phyloP scores from a whole-genome alignment of 2,888 invertebrate genomes.

The Apomyelois bistriatella region DNA sequence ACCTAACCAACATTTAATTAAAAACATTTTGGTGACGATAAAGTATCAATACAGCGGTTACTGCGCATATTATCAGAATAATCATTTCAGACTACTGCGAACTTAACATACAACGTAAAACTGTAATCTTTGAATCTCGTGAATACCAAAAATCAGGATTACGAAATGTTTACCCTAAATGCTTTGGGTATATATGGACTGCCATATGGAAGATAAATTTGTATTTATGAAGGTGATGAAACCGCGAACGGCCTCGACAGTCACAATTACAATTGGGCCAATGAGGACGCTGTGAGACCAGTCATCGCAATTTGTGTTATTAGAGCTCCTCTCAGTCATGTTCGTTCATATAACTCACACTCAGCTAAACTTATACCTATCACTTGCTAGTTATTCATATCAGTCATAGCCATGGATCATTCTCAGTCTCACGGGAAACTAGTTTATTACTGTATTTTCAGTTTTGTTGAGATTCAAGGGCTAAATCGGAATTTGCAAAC shows the following conservation, averaged over 20 bases:
- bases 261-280: constrained; percentile 66
- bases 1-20: constrained; percentile 11
- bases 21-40: background rate
- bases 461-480: too few species aligned
- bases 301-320: constrained; percentile 69
- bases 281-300: constrained; percentile 51
- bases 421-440: too few species aligned
- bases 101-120: background rate
- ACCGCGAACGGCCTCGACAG: constrained; percentile 61
- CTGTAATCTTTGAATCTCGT: constrained; percentile 6
- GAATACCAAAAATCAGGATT: background rate
- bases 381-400: too few species aligned
- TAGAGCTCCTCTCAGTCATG: constrained; percentile 33
- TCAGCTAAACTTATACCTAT: background rate
- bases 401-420: too few species aligned
- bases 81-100: background rate
- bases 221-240: constrained; percentile 64
- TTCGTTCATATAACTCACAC: background rate
- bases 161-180: background rate
- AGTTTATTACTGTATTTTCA: too few species aligned
- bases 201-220: constrained; percentile 43
- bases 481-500: too few species aligned
- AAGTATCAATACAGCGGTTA: background rate
- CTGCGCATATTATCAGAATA: background rate
- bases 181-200: constrained; percentile 23